phyloP scores from a whole-genome alignment of 1,140 invertebrate species.

The Drosophila obscura region DNA sequence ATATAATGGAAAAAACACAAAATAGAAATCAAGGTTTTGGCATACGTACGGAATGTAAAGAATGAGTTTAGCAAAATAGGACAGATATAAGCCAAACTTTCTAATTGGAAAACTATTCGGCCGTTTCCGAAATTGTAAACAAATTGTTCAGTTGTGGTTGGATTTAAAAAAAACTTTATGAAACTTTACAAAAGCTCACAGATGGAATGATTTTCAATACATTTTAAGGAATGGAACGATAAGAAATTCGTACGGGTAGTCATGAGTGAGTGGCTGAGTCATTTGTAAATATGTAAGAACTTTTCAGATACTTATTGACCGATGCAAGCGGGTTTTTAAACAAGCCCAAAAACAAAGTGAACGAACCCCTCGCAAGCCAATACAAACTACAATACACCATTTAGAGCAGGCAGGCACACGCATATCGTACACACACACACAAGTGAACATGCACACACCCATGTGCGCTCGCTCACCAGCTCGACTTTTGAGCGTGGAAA shows the following conservation, averaged over 20 bases:
- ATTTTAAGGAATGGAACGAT: background rate
- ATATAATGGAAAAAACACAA: background rate
- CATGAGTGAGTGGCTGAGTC: slow-evolving; percentile 42
- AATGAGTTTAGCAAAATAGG: no score
- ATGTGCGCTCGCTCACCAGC: background rate
- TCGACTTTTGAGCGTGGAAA: slow-evolving; percentile 27
- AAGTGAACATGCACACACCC: slow-evolving; percentile 14
- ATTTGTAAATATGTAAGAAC: slow-evolving; percentile 16
- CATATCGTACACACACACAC: slow-evolving; percentile 20
- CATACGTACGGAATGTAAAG: background rate
- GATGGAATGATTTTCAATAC: slow-evolving; percentile 6
- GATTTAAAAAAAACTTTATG: no score
- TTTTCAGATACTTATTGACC: background rate
- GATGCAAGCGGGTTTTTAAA: no score
- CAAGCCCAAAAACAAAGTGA: slow-evolving; percentile 2
- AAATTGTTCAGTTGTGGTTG: no score
- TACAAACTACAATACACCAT: slow-evolving; percentile 9
- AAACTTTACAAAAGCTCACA: no score
- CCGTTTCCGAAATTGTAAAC: no score
- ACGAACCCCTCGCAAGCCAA: slow-evolving; percentile 13
- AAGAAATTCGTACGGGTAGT: slow-evolving; percentile 11
- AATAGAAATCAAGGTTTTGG: background rate
- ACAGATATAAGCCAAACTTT: no score
- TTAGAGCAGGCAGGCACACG: slow-evolving; percentile 28
- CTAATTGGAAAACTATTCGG: no score